Evolutionary conservation across 1,140 invertebrate species (phyloP), one percentile per base, ranked within the genome.

Genomic region (Drosophila funebris): DNA sequence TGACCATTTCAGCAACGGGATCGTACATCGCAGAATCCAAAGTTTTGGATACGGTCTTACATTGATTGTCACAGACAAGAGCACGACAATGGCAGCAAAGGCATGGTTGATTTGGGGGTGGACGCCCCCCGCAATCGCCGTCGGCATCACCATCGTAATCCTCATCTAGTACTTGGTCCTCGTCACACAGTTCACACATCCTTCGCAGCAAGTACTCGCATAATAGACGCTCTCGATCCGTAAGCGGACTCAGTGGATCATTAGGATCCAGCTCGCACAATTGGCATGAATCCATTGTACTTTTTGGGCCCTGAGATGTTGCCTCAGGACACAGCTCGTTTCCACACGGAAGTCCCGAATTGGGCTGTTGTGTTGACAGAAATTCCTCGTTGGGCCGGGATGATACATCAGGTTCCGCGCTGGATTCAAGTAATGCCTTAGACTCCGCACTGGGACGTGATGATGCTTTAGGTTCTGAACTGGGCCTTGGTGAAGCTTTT

Each of bases 61-160:
- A 90, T 29, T 83, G 70, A 8, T 78, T 56, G 18, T 90, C 83
- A 22, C 76, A 77, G 18, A 53, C 31, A 31, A 90, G 58, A 9
- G 78, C 87, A 4, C 77, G 78, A 41, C 88, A 90, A 41, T 90
- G 88, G 27, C 88, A 90, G 41, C 88, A 88, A 5, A 63, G 20
- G 14, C 84, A 83, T 4, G 36, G 46, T 4, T 57, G 39, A 0
- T 27, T 13, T 11, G 20, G 41, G 3, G 48, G 9, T 5, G 31
- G 2, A 4, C n/a, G 27, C 7, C n/a, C 13, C 0, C 56, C 39
- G 16, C 16, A 1, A 0, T 4, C 37, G 11, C 9, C 44, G 0
- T 29, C 36, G 8, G 4, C 18, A 13, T 44, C 3, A 36, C 48
- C 41, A 7, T 46, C 54, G 14, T 56, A 61, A 6, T 67, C 43